Evolutionary conservation across 2,888 invertebrate species (phyloP).

Genomic region (Leptogaster cylindrica): DNA sequence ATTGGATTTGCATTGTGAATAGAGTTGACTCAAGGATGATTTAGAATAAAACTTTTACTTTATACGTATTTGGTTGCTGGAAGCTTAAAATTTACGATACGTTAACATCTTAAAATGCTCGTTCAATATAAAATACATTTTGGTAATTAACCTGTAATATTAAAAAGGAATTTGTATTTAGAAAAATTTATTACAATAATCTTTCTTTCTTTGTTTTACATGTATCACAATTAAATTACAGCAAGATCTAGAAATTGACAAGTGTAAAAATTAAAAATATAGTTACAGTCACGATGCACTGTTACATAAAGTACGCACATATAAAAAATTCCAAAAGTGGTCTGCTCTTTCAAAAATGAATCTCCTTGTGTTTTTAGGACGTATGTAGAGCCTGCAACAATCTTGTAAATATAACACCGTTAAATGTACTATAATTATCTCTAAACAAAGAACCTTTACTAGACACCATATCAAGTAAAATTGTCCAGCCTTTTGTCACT

Average conservation of each 20-base stretch:
- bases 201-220: conserved; percentile 26
- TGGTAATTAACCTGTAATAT: no score
- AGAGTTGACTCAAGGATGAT: no score
- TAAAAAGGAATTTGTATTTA: no score
- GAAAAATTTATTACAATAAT: conserved; percentile 20
- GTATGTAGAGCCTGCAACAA: not conserved
- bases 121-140: no score
- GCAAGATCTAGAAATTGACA: conserved; percentile 15
- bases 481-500: conserved; percentile 12
- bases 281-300: conserved; percentile 11
- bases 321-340: no score
- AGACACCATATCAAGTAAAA: conserved; percentile 20
- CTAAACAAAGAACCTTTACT: not conserved
- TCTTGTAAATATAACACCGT: not conserved
- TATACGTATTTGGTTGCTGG: no score
- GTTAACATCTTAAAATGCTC: no score
- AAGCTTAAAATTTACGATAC: no score
- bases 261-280: not conserved
- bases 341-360: not conserved
- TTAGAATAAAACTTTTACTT: no score
- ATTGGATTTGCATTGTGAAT: no score
- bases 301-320: no score
- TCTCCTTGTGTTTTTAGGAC: not conserved
- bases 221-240: conserved; percentile 39
- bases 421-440: conserved; percentile 1